Evolutionary conservation across 2,113 vertebrate species (phyloP).

Genomic region (Xiphophorus hellerii): DNA sequence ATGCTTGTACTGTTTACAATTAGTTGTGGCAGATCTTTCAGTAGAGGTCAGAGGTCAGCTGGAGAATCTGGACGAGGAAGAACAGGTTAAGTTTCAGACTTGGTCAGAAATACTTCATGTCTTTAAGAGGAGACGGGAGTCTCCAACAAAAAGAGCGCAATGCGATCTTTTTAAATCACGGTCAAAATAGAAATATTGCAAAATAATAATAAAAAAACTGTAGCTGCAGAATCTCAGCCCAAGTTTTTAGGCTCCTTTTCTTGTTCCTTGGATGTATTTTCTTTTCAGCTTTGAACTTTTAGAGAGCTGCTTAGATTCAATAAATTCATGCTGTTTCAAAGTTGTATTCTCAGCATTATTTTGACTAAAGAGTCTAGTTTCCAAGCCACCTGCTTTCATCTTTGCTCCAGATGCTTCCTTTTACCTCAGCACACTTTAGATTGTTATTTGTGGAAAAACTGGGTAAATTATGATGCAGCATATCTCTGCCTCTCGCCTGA

Average conservation of each 20-base stretch:
- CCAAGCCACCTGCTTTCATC: conserved; percentile 22
- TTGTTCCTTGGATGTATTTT: not conserved
- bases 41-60: conserved; percentile 56
- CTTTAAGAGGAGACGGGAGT: too few relatives aligned
- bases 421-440: conserved; percentile 26
- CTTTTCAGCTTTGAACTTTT: not conserved
- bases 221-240: too few relatives aligned
- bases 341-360: conserved; percentile 3
- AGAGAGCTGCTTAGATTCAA: not conserved
- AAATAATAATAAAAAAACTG: not conserved
- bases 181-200: not conserved
- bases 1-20: not conserved
- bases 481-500: conserved; percentile 2
- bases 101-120: not conserved
- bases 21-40: not conserved
- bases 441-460: conserved; percentile 8
- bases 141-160: not conserved
- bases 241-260: not conserved
- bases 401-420: not conserved
- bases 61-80: not conserved
- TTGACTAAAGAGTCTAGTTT: conserved; percentile 17
- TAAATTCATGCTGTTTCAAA: conserved; percentile 4
- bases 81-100: not conserved
- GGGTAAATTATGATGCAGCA: not conserved
- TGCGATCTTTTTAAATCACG: not conserved